Percentiles rank a stretch among this genome's conserved stretches.
Evolutionary conservation across 2,797 vertebrate genomes (phyloP).

Genomic region (Falco novaeseelandiae): DNA sequence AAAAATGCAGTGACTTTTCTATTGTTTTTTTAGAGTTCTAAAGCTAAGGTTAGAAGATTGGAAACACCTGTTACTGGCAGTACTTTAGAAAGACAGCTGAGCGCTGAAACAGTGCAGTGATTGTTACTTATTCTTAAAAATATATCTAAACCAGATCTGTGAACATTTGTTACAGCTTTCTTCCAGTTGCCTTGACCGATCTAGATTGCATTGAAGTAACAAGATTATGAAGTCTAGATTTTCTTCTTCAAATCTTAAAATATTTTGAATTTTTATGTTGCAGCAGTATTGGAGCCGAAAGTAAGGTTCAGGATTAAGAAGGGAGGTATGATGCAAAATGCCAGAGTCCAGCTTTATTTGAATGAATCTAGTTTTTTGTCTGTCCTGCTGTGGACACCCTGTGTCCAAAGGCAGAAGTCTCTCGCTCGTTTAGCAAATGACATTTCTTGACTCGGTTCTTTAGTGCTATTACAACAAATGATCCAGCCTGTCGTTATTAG

Average conservation of each 20-base stretch:
- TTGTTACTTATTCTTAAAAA: not conserved
- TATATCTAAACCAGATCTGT: not conserved
- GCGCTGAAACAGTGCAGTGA: not conserved
- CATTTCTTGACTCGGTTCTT: not conserved
- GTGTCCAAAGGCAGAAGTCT: not conserved
- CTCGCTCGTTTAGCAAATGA: not conserved
- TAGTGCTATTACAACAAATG: not conserved
- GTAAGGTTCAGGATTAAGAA: not conserved
- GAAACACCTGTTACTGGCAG: not conserved
- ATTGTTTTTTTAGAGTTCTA: not conserved
- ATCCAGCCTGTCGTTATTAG: not conserved
- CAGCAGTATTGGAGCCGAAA: not conserved
- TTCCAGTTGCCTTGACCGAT: not conserved
- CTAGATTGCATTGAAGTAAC: not conserved
- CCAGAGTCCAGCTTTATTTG: not conserved
- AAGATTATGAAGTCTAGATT: not conserved
- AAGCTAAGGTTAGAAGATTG: not conserved
- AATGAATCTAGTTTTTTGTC: not conserved
- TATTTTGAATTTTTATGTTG: not conserved
- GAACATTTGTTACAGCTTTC: not conserved
- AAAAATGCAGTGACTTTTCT: not conserved
- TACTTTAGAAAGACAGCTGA: not conserved
- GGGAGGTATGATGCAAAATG: not conserved
- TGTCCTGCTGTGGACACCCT: not conserved
- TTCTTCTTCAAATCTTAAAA: not conserved